Conservation (phyloP, 2,888 invertebrate genomes). For the Protodeltote pygarga region DNA sequence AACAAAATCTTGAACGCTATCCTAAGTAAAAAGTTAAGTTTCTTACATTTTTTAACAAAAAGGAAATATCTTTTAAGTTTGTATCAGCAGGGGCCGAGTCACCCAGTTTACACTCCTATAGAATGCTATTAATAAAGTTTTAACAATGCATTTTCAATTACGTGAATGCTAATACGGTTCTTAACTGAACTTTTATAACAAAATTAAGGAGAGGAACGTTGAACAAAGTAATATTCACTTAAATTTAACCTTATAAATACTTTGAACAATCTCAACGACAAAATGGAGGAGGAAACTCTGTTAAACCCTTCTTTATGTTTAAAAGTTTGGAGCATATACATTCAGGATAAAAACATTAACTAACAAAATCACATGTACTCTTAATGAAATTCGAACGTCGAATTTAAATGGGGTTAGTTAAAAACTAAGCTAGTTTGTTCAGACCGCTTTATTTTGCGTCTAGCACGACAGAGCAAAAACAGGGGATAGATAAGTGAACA, state of each 20-base stretch:
- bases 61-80: slow-evolving; percentile 45
- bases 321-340: neutral
- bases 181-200: slow-evolving; percentile 33
- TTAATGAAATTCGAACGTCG: slow-evolving; percentile 32
- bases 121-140: slow-evolving; percentile 53
- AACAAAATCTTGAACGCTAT: slow-evolving; percentile 64
- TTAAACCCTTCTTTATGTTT: neutral
- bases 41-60: slow-evolving; percentile 46
- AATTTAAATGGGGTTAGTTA: slow-evolving; percentile 44
- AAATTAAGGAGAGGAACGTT: slow-evolving; percentile 18
- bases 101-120: slow-evolving; percentile 47
- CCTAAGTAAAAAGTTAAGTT: slow-evolving; percentile 63
- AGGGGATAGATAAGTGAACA: slow-evolving; percentile 51
- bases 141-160: slow-evolving; percentile 69
- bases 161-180: slow-evolving; percentile 46
- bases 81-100: slow-evolving; percentile 39
- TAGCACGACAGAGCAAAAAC: slow-evolving; percentile 47
- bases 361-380: slow-evolving; percentile 6
- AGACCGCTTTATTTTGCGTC: slow-evolving; percentile 51
- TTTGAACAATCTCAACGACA: neutral
- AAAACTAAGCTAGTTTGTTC: slow-evolving; percentile 50
- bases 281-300: neutral
- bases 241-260: slow-evolving; percentile 9
- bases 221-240: slow-evolving; percentile 14
- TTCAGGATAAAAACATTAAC: neutral